Evolutionary conservation across 2,888 invertebrate genomes (phyloP), one percentile per base, ranked within the genome.

Genomic region (Hirtodrosophila trivittata): DNA sequence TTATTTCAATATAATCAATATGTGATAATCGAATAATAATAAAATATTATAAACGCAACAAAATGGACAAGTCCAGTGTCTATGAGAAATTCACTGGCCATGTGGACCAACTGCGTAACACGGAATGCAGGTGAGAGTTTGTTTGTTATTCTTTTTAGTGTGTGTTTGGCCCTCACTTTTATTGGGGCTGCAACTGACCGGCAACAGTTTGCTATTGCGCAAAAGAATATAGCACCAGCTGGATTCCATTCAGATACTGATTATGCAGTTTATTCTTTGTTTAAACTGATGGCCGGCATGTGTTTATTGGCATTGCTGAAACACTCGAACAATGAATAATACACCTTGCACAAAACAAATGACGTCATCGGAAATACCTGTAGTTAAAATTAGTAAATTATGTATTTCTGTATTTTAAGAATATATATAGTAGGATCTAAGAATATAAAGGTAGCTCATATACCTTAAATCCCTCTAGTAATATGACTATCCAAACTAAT

Each of bases 51-150:
- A n/a, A 42, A 13, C 25, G 9, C 26, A 16, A 35, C 33, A 41
- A 52, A 54, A 89, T 89, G 89, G 89, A 89, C 43, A 89, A 88
- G 66, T 80, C 88, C 65, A 83, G 73, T 42, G 85, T 73, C 14
- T 89, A 90, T 71, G 82, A 83, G 3, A 88, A 86, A 43, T 90
- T 91, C 66, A 88, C 83, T 13, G 87, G 87, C 25, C 75, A 85
- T 26, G 88, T 91, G 54, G 91, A 91, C 46, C 86, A 89, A 58
- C 81, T 91, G 57, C 87, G 91, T 49, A 90, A 88, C 47, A 90
- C 89, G 9, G 91, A 91, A 88, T 91, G 91, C 90, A 90, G 89
- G 91, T 91, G 64, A 59, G 80, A 37, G n/a, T 51, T 26, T 21
- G 16, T 26, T 42, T 37, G 7, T 52, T 45, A 46, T 21, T 10